Conservation (phyloP, 1,140 invertebrate species). For the Psix sp. region DNA sequence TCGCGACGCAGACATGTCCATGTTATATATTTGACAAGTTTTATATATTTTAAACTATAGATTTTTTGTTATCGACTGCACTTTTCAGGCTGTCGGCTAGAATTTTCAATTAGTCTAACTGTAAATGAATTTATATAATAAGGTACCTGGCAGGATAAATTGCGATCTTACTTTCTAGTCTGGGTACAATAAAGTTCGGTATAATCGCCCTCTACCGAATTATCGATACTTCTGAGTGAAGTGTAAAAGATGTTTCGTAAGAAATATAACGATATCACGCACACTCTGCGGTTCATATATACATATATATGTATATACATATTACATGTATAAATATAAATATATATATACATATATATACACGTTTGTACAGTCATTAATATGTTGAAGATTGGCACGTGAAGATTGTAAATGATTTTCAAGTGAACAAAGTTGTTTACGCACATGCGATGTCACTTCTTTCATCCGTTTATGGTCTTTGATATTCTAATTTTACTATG, state of each 20-base stretch:
- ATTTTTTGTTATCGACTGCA: not conserved
- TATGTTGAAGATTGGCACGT: conserved; percentile 38
- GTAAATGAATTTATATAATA: conserved; percentile 11
- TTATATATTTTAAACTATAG: not conserved
- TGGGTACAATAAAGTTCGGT: conserved; percentile 40
- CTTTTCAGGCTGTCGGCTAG: not conserved
- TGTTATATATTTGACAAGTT: too few relatives aligned
- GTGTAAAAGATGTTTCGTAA: conserved; percentile 52
- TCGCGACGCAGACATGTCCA: too few relatives aligned
- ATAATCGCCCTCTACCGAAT: conserved; percentile 35
- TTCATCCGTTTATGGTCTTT: not conserved
- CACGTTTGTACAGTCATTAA: conserved; percentile 18
- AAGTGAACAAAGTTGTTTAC: conserved; percentile 17
- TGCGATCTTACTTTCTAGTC: conserved; percentile 54
- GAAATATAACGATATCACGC: conserved; percentile 55
- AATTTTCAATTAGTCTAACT: not conserved
- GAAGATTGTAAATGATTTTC: conserved; percentile 35
- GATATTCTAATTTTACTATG: not conserved
- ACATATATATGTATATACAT: conserved; percentile 44
- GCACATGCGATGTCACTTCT: conserved; percentile 2
- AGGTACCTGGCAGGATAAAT: conserved; percentile 53
- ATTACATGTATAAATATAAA: too few relatives aligned
- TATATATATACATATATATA: conserved; percentile 38
- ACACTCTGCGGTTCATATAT: conserved; percentile 36
- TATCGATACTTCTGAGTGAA: conserved; percentile 51